phyloP scores from a whole-genome alignment of 1,140 invertebrate genomes.

The Phocides pigmalion region DNA sequence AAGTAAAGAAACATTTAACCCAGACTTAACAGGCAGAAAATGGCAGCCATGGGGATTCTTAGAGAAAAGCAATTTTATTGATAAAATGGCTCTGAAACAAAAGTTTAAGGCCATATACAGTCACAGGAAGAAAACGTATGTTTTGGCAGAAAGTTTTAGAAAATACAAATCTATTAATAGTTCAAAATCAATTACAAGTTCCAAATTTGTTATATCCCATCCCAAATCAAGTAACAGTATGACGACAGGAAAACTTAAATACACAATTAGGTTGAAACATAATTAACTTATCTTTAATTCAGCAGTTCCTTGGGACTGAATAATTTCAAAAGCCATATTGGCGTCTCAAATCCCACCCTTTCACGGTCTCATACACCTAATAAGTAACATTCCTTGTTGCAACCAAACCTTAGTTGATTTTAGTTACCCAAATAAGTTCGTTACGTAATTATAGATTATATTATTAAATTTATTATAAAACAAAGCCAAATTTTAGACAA shows the following conservation, averaged over 20 bases:
- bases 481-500: slow-evolving; percentile 67
- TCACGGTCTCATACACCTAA: slow-evolving; percentile 56
- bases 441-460: slow-evolving; percentile 44
- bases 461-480: slow-evolving; percentile 47
- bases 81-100: slow-evolving; percentile 74
- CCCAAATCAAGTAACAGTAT: slow-evolving; percentile 48
- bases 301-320: slow-evolving; percentile 35
- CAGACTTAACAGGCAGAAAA: slow-evolving; percentile 75
- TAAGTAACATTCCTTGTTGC: slow-evolving; percentile 59
- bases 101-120: slow-evolving; percentile 70
- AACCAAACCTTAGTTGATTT: slow-evolving; percentile 53
- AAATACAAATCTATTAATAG: slow-evolving; percentile 73
- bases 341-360: slow-evolving; percentile 58
- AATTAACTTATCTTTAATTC: slow-evolving; percentile 44
- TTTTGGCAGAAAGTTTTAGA: slow-evolving; percentile 69
- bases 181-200: slow-evolving; percentile 64
- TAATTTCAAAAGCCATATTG: slow-evolving; percentile 39
- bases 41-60: slow-evolving; percentile 82
- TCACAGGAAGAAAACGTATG: slow-evolving; percentile 66
- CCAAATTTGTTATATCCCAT: slow-evolving; percentile 73
- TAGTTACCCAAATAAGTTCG: slow-evolving; percentile 67
- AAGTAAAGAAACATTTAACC: slow-evolving; percentile 54
- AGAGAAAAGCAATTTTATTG: slow-evolving; percentile 76
- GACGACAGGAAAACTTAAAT: slow-evolving; percentile 68
- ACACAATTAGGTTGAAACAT: slow-evolving; percentile 70